Base-by-base conservation (phyloP, 2,797 vertebrate genomes). In the Hemitrygon akajei region DNA sequence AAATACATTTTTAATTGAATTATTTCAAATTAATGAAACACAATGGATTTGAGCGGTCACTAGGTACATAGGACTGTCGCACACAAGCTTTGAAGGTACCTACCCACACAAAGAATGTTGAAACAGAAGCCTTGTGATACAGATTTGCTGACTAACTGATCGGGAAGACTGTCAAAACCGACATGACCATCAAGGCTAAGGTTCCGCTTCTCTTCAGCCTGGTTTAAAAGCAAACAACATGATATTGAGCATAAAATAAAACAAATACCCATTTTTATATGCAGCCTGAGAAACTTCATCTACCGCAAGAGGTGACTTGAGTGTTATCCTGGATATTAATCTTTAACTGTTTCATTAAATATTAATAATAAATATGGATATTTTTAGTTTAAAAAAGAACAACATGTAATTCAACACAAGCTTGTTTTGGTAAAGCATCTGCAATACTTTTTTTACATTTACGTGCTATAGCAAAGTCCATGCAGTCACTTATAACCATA, bases 91-190 rank as follows among this genome's bases (percentile, higher is more conserved):
- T 9, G 47, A 12, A 27, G 47, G 66, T 94, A 97, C 99, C 97
- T 96, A 99, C 99, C 99, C 95, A 99, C 98, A 94, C 99, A 99
- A 94, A 99, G 98, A 95, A 99, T 99, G 96, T 99, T 99, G 97
- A 99, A 99, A 96, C 98, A 99, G 97, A 99, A 99, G 94, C 99
- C 99, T 95, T 99, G 98, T 7, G 98, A 97, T 96, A 99, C 98
- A 2, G 99, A 99, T 97, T 99, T 99, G 96, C 98, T 99, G 98
- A 99, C 99, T 95, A 99, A 96, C 96, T 99, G 99, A 95, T 99
- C 98, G 0, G 99, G 99, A 95, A 99, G 98, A 95, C 99, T 99
- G 97, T 99, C 99, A 0, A 99, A 99, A 94, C 99, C 99, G 84
- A 99, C 99, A 96, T 99, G 99, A 96, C 99, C 99, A 0, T 98